Base-by-base conservation (phyloP, 2,113 vertebrate genomes). In the Chionomys nivalis region DNA sequence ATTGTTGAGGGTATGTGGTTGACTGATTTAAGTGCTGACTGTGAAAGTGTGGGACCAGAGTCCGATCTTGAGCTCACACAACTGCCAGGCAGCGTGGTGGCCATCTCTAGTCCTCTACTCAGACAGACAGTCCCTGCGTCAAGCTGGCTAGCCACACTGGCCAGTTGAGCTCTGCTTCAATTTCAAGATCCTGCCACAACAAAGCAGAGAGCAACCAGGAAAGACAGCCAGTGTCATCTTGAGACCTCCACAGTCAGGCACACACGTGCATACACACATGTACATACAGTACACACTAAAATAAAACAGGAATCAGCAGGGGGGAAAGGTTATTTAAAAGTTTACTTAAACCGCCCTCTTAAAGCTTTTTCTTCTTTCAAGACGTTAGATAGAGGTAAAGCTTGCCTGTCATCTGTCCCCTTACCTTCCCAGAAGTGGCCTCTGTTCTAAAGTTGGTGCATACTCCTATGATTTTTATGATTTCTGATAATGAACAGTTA, bases 401-500 rank as follows among this genome's bases (percentile, higher is more conserved):
- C 39, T n/a, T 52, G 42, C 47, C 26, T 4, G 31, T 14, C 31
- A 77, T 47, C 65, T 52, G 58, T 39, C 73, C 26, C 26, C 42
- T 92, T 76, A 77, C 81, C 55, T 55, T 90, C 24, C 55, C 55
- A 76, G 42, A 65, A 2, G 16, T 81, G 33, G 87, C 76, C 33
- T n/a, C 65, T 83, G 65, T 66, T 91, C 26, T 91, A 31, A 78
- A 77, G 58, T 72, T 87, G 52, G 33, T 89, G 28, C 13, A 21
- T 65, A 28, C 66, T 94, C 58, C 52, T 42, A 11, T 77, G 31
- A 66, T 39, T 92, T 8, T 88, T 92, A 82, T 91, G 55, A 61
- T 61, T 96, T n/a, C 36, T 94, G 44, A 89, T 49, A 87, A 33
- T 73, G 88, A 91, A 76, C 42, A 76, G 7, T 91, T 94, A 42